Percentiles rank a stretch among this genome's conserved stretches.
phyloP scores from a whole-genome alignment of 1,140 invertebrate species.

The Pteromalus puparum region DNA sequence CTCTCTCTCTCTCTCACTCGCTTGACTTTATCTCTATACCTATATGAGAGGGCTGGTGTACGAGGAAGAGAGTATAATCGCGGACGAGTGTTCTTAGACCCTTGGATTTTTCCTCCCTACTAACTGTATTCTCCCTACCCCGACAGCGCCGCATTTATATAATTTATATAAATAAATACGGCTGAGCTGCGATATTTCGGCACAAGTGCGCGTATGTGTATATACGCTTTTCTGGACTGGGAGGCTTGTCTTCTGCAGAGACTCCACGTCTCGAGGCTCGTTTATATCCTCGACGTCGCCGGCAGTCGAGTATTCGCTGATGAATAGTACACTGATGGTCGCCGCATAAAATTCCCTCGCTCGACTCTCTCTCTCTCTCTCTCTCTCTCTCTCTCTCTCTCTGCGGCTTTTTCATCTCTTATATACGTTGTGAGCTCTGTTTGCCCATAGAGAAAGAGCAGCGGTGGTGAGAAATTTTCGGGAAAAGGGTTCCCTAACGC shows the following conservation, averaged over 20 bases:
- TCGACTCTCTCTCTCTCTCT: background rate
- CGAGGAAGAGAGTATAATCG: background rate
- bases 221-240: background rate
- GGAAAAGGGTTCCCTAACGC: background rate
- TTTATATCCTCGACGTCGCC: conserved; percentile 33
- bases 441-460: background rate
- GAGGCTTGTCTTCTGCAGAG: conserved; percentile 6
- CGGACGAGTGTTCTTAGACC: background rate
- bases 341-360: conserved; percentile 25
- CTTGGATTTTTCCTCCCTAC: background rate
- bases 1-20: background rate
- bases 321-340: conserved; percentile 30
- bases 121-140: background rate
- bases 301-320: conserved; percentile 8
- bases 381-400: background rate
- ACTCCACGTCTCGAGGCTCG: conserved; percentile 3
- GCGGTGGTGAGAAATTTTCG: background rate
- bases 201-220: background rate
- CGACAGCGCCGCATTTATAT: background rate
- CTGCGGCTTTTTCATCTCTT: background rate
- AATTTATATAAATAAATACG: conserved; percentile 22
- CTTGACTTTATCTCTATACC: too few species aligned
- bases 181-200: background rate
- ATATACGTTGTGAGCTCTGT: background rate
- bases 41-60: too few species aligned